Evolutionary conservation across 2,888 invertebrate species (phyloP), one percentile per base, ranked within the genome.

Genomic region (Cyaniris semiargus): DNA sequence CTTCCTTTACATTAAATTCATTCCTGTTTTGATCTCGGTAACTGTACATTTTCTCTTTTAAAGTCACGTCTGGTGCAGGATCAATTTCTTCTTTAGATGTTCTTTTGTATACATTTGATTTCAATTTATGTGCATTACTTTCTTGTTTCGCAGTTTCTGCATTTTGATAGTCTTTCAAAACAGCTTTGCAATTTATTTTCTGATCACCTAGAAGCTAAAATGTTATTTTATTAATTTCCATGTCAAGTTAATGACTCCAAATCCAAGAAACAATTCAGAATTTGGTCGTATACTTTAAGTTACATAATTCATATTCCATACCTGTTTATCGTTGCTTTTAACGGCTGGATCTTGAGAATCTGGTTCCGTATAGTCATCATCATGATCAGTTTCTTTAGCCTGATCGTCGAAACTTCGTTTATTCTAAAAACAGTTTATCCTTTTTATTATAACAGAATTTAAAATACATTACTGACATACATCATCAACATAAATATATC

Each of bases 1-100:
- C 87, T 76, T 86, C 83, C 79, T 85, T 85, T 78, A 78, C 60
- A n/a, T 27, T 6, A 56, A 34, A 72, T 34, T 27, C 23, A 66
- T 66, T 21, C 18, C 15, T 27, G 7, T 31, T 66, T 66, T 66
- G 66, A 27, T 31, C 66, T 66, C 66, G 66, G 27, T 8, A 27
- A 66, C 15, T 31, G 31, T 27, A 66, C 6, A 66, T 15, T 66
- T 66, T 66, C 27, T 66, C 66, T 27, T 66, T 66, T 66, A 66
- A 31, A 3, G 27, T 66, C 27, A 31, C 15, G 18, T 31, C 66
- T 15, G 66, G 23, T 23, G 23, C 13, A 2, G 23, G 27, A 31
- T 27, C 27, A 27, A 2, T 66, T 27, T 72, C 70, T 18, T 77
- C 77, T 58, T 72, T 18, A 27, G 74, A 74, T 2, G 74, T 48